Conservation (phyloP, 2,113 vertebrate species). For the Hippocampus guttulatus region DNA sequence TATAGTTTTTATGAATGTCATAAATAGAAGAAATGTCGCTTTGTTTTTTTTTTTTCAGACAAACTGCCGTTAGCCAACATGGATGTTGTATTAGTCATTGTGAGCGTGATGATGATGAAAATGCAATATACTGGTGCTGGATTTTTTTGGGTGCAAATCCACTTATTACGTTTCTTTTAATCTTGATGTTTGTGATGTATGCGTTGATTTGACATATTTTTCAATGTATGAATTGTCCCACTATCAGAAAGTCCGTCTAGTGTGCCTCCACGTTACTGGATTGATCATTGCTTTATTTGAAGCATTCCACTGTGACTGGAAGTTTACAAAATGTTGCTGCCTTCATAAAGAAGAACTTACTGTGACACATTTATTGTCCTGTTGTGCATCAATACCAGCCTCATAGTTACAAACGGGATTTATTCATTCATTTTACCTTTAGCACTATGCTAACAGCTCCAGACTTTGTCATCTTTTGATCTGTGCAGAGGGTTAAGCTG, state of each 20-base stretch:
- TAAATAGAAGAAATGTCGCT: neutral
- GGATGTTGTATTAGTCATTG: neutral
- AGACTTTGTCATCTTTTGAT: neutral
- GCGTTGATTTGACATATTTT: neutral
- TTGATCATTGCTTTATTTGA: neutral
- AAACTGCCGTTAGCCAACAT: neutral
- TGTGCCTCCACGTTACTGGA: neutral
- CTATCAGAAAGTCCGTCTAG: neutral
- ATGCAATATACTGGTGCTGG: neutral
- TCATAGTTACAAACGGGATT: neutral
- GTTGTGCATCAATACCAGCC: neutral
- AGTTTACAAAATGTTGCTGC: neutral
- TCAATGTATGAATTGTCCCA: neutral
- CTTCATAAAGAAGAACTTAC: neutral
- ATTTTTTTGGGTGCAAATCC: neutral
- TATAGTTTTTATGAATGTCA: constrained; percentile 2
- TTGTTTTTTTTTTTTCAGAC: neutral
- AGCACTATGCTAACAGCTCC: constrained; percentile 34
- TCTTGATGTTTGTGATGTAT: neutral
- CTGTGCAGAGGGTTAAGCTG: neutral
- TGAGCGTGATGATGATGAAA: neutral
- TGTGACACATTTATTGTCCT: neutral
- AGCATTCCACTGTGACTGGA: neutral
- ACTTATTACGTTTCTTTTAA: neutral
- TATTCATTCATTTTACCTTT: neutral